Evolutionary conservation across 2,797 vertebrate genomes (phyloP), one percentile per base, ranked within the genome.

Genomic region (Phaenicophaeus curvirostris): DNA sequence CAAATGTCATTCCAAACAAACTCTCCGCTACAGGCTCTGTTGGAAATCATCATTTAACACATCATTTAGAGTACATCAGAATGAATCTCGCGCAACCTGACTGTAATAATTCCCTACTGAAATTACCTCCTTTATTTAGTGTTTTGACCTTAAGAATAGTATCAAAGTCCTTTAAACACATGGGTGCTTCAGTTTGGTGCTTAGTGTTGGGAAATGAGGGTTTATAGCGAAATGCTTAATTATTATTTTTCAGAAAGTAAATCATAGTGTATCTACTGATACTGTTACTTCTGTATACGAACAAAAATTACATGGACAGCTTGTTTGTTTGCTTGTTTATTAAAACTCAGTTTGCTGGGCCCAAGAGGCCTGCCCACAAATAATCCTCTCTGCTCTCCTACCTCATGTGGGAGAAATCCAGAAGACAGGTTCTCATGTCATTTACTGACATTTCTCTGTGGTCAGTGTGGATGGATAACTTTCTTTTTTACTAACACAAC

Each of bases 41-140:
- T 97, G 96, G 94, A 97, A 97, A 95, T 95, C 94, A 94, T 97
- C 96, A 94, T 97, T 97, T 96, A 96, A 95, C 97, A 97, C 96
- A 95, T 96, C 91, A 82, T 96, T 96, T 97, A 96, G 94, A 95
- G 91, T 93, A 95, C 87, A 91, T 96, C 93, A 93, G 94, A 97
- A 93, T 87, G 94, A 96, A 96, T 97, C 95, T 97, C 94, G 84
- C 2, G 5, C 82, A 96, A 96, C 87, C 90, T 91, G 93, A 91
- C 90, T 4, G 12, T 94, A 96, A 96, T 93, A 91, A 92, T 91
- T 97, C 95, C 96, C 77, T 86, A 73, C 94, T 74, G 90, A 96
- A 90, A 90, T 96, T 88, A 78, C 74, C 67, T 91, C 84, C 85
- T 37, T 42, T 41, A 92, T 96, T 97, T 93, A 94, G 87, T 71